phyloP scores from a whole-genome alignment of 2,797 vertebrate species.

The Novumbra hubbsi region DNA sequence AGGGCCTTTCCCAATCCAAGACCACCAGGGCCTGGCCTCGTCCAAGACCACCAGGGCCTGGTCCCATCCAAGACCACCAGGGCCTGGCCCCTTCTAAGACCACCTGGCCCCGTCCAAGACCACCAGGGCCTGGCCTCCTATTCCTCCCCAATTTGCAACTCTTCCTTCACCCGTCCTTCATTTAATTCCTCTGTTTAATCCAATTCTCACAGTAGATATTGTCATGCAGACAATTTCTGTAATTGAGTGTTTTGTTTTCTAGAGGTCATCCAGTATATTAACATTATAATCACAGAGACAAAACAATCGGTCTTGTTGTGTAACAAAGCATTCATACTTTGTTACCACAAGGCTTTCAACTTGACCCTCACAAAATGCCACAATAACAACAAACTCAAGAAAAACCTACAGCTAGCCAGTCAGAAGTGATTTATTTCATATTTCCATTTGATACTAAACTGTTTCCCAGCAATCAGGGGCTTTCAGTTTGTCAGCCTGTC shows the following conservation, averaged over 20 bases:
- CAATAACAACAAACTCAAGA: conserved; percentile 47
- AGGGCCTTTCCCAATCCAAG: no score
- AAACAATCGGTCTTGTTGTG: not conserved
- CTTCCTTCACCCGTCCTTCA: not conserved
- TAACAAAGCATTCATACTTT: conserved; percentile 52
- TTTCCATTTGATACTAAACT: conserved; percentile 68
- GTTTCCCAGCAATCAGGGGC: conserved; percentile 50
- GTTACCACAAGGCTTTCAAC: conserved; percentile 69
- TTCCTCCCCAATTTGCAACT: conserved; percentile 15
- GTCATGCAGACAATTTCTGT: not conserved
- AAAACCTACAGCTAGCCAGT: conserved; percentile 47
- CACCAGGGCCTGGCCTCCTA: not conserved
- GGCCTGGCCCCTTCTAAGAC: no score
- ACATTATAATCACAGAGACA: not conserved
- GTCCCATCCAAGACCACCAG: no score
- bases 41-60: not conserved
- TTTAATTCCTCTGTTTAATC: conserved; percentile 6
- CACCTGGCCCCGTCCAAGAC: not conserved
- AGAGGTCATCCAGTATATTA: not conserved
- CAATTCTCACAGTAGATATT: not conserved
- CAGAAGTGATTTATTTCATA: conserved; percentile 74
- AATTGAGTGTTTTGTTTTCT: not conserved
- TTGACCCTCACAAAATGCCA: conserved; percentile 60
- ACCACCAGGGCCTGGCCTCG: no score
- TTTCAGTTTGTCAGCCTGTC: conserved; percentile 70